Evolutionary conservation across 1,140 invertebrate species (phyloP), one percentile per base, ranked within the genome.

Genomic region (Berghia stephanieae): DNA sequence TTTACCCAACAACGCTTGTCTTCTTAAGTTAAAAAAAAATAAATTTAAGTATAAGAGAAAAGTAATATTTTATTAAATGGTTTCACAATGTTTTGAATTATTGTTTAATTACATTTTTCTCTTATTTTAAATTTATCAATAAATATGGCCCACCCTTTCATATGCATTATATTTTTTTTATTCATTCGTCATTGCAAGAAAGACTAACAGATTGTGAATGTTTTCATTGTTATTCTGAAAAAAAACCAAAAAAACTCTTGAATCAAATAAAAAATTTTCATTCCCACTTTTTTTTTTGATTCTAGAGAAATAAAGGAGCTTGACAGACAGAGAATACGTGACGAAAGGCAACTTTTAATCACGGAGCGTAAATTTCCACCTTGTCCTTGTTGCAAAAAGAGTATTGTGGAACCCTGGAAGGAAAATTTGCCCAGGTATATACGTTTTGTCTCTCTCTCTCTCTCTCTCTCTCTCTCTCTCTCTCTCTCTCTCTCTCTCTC

Each of bases 321-420:
- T 18, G 69, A 77, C 24, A 69, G 69, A 24, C 55, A 77, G 8
- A 52, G 46, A 18, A 27, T 31, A 16, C 34, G 57, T n/a, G 63
- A 76, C 18, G 42, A 68, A 4, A n/a, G 31, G 10, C 74, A 67
- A 42, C 76, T 87, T 13, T 78, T 83, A 3, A 34, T 80, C 13
- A 82, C 81, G 34, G 77, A 81, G 27, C 77, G 81, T n/a, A 83
- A 81, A 27, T 81, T 83, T 42, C 80, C 79, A n/a, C 78, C 84
- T 57, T 88, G 86, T 82, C 77, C 82, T 63, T 79, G 77, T 57
- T 88, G 86, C 80, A 85, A 86, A 69, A 83, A 87, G 83, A 82
- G 78, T 8, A 80, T 85, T n/a, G 78, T 80, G 77, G 82, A 82
- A 60, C 85, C 86, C 21, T 83, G 81, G 69, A 81, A 75, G 73